phyloP scores from a whole-genome alignment of 2,113 vertebrate genomes.

The Ramphastos sulfuratus region DNA sequence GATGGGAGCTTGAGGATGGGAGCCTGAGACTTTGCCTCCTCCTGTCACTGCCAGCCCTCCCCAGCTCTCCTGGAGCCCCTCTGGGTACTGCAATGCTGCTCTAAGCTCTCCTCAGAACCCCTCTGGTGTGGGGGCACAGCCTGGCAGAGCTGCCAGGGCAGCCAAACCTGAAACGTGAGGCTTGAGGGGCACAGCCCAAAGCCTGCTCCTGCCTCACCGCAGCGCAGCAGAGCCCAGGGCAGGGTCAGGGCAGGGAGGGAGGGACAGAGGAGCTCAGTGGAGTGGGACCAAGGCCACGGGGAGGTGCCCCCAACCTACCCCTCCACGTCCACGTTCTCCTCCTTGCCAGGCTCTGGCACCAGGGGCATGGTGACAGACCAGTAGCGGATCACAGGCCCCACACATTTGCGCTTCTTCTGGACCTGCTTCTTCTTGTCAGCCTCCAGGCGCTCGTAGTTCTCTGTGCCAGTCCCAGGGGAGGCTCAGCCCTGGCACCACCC shows the following conservation, averaged over 20 bases:
- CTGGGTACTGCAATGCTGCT: too few relatives aligned
- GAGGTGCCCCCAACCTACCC: constrained; percentile 75
- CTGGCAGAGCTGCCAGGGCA: not conserved
- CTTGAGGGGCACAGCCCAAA: not conserved
- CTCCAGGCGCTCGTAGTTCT: constrained; percentile 95
- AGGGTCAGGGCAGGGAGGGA: not conserved
- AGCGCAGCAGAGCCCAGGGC: not conserved
- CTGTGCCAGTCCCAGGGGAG: constrained; percentile 31
- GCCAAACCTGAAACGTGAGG: too few relatives aligned
- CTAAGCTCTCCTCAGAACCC: not conserved
- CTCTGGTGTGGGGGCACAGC: fast-evolving
- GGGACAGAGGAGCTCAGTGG: fast-evolving
- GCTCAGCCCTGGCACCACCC: not conserved
- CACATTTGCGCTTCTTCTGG: constrained; percentile 89
- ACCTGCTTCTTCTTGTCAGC: constrained; percentile 98
- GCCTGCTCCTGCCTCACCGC: fast-evolving
- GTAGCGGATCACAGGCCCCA: constrained; percentile 90
- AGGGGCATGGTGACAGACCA: constrained; percentile 92
- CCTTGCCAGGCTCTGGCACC: constrained; percentile 83
- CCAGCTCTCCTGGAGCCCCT: too few relatives aligned
- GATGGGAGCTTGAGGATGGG: too few relatives aligned
- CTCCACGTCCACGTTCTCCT: constrained; percentile 94
- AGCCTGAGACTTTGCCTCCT: too few relatives aligned
- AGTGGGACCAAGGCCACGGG: fast-evolving
- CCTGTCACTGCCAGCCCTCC: too few relatives aligned